Base-by-base conservation (phyloP, 2,888 invertebrate genomes). In the Cataglyphis altisquamis region DNA sequence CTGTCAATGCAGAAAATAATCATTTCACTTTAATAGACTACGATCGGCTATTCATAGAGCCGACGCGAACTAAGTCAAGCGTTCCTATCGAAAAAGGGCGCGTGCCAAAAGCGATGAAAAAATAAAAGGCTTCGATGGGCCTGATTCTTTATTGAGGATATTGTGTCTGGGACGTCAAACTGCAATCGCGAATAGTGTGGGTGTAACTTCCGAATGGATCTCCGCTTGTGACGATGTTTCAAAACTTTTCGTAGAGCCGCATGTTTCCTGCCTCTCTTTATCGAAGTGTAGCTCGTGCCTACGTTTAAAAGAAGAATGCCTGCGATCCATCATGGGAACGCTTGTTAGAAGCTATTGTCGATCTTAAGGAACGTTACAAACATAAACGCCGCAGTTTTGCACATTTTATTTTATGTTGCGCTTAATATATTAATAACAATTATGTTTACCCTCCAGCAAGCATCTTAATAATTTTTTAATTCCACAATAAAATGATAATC, bases 331-430 rank as follows among this genome's bases (percentile, higher is more conserved):
- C 90, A 92, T 57, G 48, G 74, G 86, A 80, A 60, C 72, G 88
- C 92, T 93, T 88, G 93, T 93, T 93, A 92, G 63, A 77, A 75
- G 60, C 90, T 80, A 92, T 92, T 92, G 92, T 92, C 36, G 9
- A n/a, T 36, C 1, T 25, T 25, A 48, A 45, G 12, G n/a, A 36
- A 70, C 12, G 57, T 41, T 74, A 64, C 21, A 77, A 60, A 62
- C 15, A 15, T 15, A 21, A 67, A 78, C 9, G 41, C 18, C 32
- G 45, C 21, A 4, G 3, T 32, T 21, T 45, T 12, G 3, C n/a
- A 70, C n/a, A n/a, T n/a, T 36, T 45, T 25, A 15, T 18, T 3
- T 4, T 57, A 8, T 68, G 9, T n/a, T 8, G 8, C 12, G 1
- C 12, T 25, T 21, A 75, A 48, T 45, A 25, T 67, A 52, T 66